phyloP scores from a whole-genome alignment of 2,888 invertebrate genomes.

The Automeris io region DNA sequence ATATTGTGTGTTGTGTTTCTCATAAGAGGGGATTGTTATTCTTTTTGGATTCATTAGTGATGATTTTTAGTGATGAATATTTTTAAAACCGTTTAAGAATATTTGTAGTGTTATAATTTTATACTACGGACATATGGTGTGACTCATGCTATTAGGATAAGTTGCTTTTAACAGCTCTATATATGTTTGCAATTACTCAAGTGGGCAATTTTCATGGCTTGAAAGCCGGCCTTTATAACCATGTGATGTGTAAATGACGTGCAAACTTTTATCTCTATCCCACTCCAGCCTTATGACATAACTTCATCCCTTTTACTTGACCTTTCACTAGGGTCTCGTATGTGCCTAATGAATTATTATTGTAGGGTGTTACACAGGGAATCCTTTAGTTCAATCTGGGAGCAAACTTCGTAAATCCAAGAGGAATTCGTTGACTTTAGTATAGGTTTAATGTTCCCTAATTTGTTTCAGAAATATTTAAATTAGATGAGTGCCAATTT shows the following conservation, averaged over 20 bases:
- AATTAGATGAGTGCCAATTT: too few species aligned
- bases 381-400: slow-evolving; percentile 35
- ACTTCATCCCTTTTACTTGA: slow-evolving; percentile 1
- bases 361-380: slow-evolving; percentile 24
- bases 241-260: slow-evolving; percentile 44
- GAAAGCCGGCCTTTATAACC: slow-evolving; percentile 40
- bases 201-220: slow-evolving; percentile 43
- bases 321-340: slow-evolving; percentile 13
- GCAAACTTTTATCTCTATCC: slow-evolving; percentile 18
- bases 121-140: too few species aligned
- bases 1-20: too few species aligned
- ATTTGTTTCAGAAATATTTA: slow-evolving; percentile 9
- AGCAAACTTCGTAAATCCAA: slow-evolving; percentile 23
- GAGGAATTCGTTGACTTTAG: slow-evolving; percentile 6
- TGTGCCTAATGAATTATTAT: slow-evolving; percentile 30
- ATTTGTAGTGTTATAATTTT: too few species aligned
- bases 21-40: too few species aligned
- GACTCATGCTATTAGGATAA: too few species aligned
- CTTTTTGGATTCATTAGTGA: too few species aligned
- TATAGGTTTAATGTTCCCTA: slow-evolving; percentile 6
- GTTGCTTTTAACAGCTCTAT: not conserved
- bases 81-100: too few species aligned
- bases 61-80: too few species aligned
- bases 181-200: slow-evolving; percentile 33
- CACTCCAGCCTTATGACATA: not conserved